Conservation (phyloP, 2,797 vertebrate species). For the Tachyglossus aculeatus region DNA sequence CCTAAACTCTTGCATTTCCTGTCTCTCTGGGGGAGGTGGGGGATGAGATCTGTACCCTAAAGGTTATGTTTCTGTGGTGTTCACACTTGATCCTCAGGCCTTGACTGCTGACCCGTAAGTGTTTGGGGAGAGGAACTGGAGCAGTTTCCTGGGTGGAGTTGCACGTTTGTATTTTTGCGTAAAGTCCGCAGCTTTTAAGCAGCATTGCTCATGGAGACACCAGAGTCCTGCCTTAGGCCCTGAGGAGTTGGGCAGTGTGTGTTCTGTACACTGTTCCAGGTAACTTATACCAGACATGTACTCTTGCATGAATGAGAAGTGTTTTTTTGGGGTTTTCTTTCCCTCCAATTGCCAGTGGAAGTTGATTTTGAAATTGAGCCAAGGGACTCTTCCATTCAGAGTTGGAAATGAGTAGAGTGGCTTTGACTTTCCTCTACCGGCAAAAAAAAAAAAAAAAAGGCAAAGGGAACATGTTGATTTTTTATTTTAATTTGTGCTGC, state of each 20-base stretch:
- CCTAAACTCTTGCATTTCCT: constrained; percentile 26
- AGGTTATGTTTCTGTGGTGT: not conserved
- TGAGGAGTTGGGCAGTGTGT: not conserved
- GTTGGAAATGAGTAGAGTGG: not conserved
- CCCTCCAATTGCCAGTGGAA: not conserved
- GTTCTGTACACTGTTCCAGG: not conserved
- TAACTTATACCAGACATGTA: not conserved
- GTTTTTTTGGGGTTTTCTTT: too few species aligned
- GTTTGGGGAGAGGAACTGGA: not conserved
- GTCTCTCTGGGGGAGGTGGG: not conserved
- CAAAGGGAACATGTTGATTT: too few species aligned
- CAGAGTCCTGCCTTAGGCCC: not conserved
- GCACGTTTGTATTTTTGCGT: not conserved
- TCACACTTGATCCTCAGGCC: not conserved
- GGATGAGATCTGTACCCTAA: not conserved
- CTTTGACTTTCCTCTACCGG: not conserved
- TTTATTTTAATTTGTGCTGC: not conserved
- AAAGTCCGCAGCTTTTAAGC: not conserved
- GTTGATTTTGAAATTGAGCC: not conserved
- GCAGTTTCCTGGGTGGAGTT: not conserved
- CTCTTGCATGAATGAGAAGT: not conserved
- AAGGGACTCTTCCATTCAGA: not conserved
- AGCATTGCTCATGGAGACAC: not conserved
- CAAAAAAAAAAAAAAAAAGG: too few species aligned
- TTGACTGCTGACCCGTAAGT: not conserved